A percentile compares a stretch with the other conserved stretches of the same genome.
Conservation (phyloP, 2,113 vertebrate species). For the Setophaga kirtlandii region DNA sequence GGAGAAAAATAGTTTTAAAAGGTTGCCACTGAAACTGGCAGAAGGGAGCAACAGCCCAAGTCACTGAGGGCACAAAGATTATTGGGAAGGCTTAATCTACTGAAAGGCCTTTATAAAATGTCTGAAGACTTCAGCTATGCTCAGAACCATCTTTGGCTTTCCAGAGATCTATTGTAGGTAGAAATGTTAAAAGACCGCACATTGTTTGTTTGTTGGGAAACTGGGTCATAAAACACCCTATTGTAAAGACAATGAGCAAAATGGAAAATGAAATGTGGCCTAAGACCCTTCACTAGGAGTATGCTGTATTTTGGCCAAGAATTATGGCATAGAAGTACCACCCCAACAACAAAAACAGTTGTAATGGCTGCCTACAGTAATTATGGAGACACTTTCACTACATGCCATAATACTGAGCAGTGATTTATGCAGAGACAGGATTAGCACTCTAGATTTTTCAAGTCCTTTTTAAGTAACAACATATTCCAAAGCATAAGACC, state of each 20-base stretch:
- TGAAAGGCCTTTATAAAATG: neutral
- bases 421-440: neutral
- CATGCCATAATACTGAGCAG: neutral
- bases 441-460: neutral
- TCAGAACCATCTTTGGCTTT: neutral
- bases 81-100: neutral
- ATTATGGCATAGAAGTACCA: neutral
- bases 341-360: neutral
- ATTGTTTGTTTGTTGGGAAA: neutral
- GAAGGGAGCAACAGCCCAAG: neutral
- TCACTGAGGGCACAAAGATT: neutral
- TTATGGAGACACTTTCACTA: neutral
- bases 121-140: neutral
- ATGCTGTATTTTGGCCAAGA: neutral
- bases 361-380: neutral
- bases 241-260: neutral
- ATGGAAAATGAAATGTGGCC: neutral
- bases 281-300: neutral
- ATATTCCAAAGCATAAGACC: neutral
- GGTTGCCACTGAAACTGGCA: neutral
- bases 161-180: neutral
- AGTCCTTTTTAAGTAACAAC: neutral
- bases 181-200: neutral
- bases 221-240: neutral
- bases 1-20: neutral